These are phyloP conservation scores for Triplophysa yarkandensis DNA, from an alignment of 2,797 vertebrate species.

Conservation along the genomic window DNA sequence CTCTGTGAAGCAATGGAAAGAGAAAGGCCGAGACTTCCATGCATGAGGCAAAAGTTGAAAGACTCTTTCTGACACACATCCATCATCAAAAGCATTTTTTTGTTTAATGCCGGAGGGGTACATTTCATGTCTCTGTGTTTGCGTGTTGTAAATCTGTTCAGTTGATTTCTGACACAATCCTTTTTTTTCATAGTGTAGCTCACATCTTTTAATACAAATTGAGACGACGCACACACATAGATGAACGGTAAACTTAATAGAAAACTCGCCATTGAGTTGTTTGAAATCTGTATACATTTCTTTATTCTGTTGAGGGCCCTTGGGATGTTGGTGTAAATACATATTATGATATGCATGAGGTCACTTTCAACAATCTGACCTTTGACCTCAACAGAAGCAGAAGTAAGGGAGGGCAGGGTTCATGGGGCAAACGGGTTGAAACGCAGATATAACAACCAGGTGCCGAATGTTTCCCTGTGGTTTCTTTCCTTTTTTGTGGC, in stretches of 20 bases:
- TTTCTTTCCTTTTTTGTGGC: background rate
- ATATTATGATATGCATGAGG: background rate
- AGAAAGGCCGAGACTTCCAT: conserved; percentile 5
- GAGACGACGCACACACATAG: background rate
- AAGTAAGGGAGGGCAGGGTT: conserved; percentile 17
- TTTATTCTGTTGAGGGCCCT: too few relatives aligned
- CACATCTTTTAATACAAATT: background rate
- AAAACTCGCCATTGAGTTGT: too few relatives aligned
- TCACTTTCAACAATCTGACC: background rate
- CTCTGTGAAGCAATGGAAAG: too few relatives aligned
- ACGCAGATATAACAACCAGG: background rate
- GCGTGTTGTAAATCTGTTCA: background rate
- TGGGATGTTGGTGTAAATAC: background rate
- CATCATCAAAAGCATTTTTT: background rate
- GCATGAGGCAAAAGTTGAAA: background rate
- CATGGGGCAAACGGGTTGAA: conserved; percentile 14
- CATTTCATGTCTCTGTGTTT: background rate
- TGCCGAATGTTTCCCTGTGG: background rate
- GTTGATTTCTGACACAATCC: background rate
- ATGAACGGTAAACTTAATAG: background rate
- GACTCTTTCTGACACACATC: conserved; percentile 9
- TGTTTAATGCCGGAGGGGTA: background rate
- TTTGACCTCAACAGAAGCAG: conserved; percentile 14
- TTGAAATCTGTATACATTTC: too few relatives aligned
- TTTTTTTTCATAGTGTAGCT: background rate